Percentiles rank a stretch among this genome's conserved stretches.
Conservation (phyloP, 2,797 vertebrate species). For the Ispidina lecontei region DNA sequence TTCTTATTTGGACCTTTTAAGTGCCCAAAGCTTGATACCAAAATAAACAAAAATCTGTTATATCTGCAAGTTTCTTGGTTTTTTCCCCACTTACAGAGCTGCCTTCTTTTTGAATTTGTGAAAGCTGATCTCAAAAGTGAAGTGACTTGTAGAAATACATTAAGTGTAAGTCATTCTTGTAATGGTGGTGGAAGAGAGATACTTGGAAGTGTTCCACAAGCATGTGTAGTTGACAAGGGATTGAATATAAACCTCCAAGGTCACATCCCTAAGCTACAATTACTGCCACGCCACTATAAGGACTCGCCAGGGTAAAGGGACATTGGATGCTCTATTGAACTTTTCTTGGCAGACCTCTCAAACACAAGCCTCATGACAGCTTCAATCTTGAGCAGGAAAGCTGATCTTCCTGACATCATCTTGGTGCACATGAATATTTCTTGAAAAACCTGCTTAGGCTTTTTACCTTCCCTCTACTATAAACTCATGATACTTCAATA, state of each 20-base stretch:
- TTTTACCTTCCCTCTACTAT: not conserved
- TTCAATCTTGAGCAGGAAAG: not conserved
- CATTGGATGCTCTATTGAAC: not conserved
- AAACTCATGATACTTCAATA: not conserved
- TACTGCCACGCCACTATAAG: not conserved
- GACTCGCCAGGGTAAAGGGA: not conserved
- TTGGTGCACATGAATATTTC: accelerated
- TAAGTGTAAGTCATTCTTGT: not conserved
- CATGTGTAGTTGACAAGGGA: not conserved
- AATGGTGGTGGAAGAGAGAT: not conserved
- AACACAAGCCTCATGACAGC: not conserved
- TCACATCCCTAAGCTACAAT: not conserved
- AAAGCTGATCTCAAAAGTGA: not conserved
- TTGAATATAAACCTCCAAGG: not conserved
- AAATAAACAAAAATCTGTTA: not conserved
- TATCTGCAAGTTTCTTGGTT: not conserved
- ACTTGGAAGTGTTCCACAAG: not conserved
- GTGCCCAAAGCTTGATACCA: not conserved
- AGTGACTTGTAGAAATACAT: not conserved
- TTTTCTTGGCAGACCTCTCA: not conserved
- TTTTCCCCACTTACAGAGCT: not conserved
- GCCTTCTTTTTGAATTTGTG: not conserved
- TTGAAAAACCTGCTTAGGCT: not conserved
- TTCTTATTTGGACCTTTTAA: not conserved
- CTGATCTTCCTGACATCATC: not conserved